phyloP scores from a whole-genome alignment of 92 coral and sea anemone genomes.

The Plumapathes pennacea region DNA sequence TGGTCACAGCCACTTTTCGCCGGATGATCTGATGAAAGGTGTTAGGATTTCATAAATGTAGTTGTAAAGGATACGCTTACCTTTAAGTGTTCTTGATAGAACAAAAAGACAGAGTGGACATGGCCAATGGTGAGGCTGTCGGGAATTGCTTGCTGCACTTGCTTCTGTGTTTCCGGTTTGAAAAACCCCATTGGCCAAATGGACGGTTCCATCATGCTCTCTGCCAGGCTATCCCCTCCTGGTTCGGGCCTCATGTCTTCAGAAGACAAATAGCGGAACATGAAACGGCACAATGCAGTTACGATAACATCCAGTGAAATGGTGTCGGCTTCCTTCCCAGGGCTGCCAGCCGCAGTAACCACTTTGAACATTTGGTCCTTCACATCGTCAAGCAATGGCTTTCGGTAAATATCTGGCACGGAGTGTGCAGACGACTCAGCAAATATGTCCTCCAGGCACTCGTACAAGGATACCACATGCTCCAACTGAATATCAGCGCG shows the following conservation, averaged over 20 bases:
- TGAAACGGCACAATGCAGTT: slow-evolving; percentile 85
- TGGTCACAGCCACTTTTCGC: no score
- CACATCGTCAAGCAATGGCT: slow-evolving; percentile 27
- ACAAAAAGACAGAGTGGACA: slow-evolving; percentile 25
- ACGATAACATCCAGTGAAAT: slow-evolving; percentile 37
- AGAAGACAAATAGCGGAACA: slow-evolving; percentile 81
- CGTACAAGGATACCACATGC: slow-evolving; percentile 89
- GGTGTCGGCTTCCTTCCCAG: slow-evolving; percentile 11
- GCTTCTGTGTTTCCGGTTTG: slow-evolving; percentile 1
- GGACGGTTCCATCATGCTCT: slow-evolving; percentile 69
- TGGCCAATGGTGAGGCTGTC: slow-evolving; percentile 35
- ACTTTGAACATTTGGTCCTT: slow-evolving; percentile 11
- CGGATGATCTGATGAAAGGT: no score
- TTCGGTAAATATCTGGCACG: slow-evolving; percentile 54
- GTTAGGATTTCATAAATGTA: no score
- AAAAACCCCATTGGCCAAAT: slow-evolving; percentile 76
- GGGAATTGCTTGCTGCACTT: slow-evolving; percentile 20
- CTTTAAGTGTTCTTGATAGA: slow-evolving; percentile 37
- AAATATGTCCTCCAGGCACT: slow-evolving; percentile 80
- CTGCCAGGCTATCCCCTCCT: slow-evolving; percentile 37
- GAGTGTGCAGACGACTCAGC: slow-evolving; percentile 79
- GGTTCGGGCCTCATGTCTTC: slow-evolving; percentile 70
- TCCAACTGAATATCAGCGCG: slow-evolving; percentile 63
- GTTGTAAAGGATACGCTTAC: no score
- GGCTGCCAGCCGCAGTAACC: slow-evolving; percentile 1